Evolutionary conservation across 2,113 vertebrate species (phyloP).

Genomic region (Motacilla tschutschensis): DNA sequence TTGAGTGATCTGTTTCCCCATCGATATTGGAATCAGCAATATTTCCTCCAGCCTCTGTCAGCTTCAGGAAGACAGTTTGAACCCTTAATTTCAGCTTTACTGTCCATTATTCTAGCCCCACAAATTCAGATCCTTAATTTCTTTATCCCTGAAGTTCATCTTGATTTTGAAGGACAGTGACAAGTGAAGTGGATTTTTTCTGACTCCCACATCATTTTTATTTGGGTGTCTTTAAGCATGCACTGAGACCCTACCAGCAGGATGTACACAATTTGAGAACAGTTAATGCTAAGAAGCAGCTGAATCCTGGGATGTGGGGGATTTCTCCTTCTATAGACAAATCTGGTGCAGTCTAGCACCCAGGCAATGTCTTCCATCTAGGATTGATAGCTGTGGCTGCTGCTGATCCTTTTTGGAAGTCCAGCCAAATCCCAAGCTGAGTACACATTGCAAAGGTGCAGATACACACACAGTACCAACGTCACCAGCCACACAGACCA

Average conservation of each 20-base stretch:
- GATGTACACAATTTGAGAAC: neutral
- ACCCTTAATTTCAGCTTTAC: neutral
- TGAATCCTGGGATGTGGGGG: neutral
- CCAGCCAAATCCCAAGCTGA: neutral
- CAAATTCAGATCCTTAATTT: neutral
- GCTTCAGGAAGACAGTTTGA: neutral
- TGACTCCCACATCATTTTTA: neutral
- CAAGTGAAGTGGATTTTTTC: neutral
- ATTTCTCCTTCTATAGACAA: neutral
- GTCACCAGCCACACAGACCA: neutral
- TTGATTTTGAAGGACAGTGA: neutral
- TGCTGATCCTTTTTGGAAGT: neutral
- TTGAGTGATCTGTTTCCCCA: neutral
- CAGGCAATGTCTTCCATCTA: neutral
- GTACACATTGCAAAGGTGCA: neutral
- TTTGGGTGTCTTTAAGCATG: neutral
- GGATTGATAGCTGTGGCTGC: neutral
- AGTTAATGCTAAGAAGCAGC: neutral
- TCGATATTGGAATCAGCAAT: neutral
- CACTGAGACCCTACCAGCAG: neutral
- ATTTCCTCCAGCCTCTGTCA: neutral
- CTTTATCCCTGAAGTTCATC: neutral
- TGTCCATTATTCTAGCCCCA: neutral
- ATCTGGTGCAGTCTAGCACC: neutral
- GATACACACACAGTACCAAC: neutral